A percentile compares a stretch with the other conserved stretches of the same genome.
Conservation (phyloP, 2,113 vertebrate species). For the Accipiter virgatus region DNA sequence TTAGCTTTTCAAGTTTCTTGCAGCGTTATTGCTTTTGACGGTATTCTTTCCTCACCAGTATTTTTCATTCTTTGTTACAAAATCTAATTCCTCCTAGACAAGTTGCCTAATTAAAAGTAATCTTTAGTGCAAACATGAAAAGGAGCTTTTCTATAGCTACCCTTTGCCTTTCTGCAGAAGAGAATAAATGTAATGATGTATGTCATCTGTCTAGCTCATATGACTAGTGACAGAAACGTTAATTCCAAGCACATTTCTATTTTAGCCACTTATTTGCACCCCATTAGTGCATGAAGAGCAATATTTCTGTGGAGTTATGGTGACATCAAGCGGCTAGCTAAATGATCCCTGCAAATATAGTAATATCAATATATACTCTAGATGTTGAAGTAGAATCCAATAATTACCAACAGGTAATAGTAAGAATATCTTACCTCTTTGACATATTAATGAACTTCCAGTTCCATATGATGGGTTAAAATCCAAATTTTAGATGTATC, state of each 20-base stretch:
- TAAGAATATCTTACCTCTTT: not conserved
- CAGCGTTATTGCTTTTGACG: not conserved
- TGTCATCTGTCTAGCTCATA: not conserved
- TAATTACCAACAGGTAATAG: not conserved
- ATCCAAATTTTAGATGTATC: not conserved
- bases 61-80: not conserved
- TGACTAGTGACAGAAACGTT: not conserved
- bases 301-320: not conserved
- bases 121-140: not conserved
- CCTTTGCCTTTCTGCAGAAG: not conserved
- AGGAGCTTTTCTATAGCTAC: not conserved
- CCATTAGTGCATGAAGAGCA: not conserved
- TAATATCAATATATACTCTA: not conserved
- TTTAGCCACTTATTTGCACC: conserved; percentile 26
- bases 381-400: not conserved
- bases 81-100: not conserved
- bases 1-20: not conserved
- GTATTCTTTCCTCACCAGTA: not conserved
- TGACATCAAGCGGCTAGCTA: conserved; percentile 35
- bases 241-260: not conserved
- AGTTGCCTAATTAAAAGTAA: not conserved
- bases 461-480: not conserved
- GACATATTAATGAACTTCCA: not conserved
- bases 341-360: not conserved
- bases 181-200: not conserved